phyloP scores from a whole-genome alignment of 1,140 invertebrate genomes.

The Stenopsyche tienmushanensis region DNA sequence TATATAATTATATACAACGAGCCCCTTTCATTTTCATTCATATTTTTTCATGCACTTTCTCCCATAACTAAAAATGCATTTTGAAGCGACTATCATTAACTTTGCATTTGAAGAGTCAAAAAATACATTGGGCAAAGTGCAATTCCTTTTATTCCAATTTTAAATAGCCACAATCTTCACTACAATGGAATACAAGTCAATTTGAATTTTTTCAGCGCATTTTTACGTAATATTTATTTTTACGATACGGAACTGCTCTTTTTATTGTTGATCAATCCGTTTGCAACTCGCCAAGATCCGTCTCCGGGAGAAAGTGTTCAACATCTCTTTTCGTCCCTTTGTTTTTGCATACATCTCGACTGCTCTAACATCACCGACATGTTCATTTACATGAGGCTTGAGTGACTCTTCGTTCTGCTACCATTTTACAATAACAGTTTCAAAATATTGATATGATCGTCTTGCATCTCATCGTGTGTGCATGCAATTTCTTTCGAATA shows the following conservation, averaged over 20 bases:
- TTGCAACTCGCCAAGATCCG: constrained; percentile 38
- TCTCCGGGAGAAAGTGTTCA: constrained; percentile 41
- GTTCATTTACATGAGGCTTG: background rate
- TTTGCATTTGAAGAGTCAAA: background rate
- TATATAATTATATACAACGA: no score
- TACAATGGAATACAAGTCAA: background rate
- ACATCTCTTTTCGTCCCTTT: constrained; percentile 11
- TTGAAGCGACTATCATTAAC: background rate
- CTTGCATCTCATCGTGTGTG: no score
- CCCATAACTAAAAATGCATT: background rate
- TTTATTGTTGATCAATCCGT: background rate
- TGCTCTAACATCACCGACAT: background rate
- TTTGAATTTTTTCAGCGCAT: background rate
- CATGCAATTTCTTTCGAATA: no score
- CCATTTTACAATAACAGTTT: background rate
- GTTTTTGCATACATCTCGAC: background rate
- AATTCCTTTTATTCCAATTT: no score
- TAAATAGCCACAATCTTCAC: no score
- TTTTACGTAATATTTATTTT: background rate
- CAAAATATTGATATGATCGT: background rate
- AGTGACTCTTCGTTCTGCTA: background rate
- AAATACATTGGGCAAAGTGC: background rate
- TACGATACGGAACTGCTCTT: constrained; percentile 29
- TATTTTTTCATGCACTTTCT: background rate
- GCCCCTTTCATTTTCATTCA: background rate